Percentiles rank a stretch among this genome's conserved stretches.
These are phyloP conservation scores for Lucinisca nassula DNA, from an alignment of 2,888 invertebrate species.

Conservation along the genomic window DNA sequence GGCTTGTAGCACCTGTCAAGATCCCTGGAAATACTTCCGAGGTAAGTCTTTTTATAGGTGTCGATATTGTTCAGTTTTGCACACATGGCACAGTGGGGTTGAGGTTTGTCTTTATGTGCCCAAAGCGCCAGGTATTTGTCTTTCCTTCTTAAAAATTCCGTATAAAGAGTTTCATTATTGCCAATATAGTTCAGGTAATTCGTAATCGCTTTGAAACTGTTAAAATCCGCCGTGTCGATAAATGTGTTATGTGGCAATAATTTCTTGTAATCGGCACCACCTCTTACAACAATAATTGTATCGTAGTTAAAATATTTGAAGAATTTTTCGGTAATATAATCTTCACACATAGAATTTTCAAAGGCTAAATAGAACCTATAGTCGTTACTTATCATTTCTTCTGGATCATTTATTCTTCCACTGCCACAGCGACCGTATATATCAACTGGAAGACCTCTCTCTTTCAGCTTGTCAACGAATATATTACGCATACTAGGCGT, in stretches of 20 bases:
- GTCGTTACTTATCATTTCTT: slow-evolving; percentile 32
- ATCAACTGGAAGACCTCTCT: slow-evolving; percentile 55
- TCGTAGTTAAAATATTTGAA: slow-evolving; percentile 58
- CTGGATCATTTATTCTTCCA: slow-evolving; percentile 41
- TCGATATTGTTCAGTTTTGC: slow-evolving; percentile 40
- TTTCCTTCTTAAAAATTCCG: slow-evolving; percentile 32
- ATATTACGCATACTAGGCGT: slow-evolving; percentile 60
- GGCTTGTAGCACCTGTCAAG: no score
- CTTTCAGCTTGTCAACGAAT: slow-evolving; percentile 45
- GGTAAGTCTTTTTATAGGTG: no score
- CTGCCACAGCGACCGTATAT: slow-evolving; percentile 59
- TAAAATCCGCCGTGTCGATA: slow-evolving; percentile 58
- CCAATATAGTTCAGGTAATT: slow-evolving; percentile 40
- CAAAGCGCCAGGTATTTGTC: slow-evolving; percentile 6
- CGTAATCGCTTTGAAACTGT: slow-evolving; percentile 29
- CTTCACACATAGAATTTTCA: slow-evolving; percentile 67
- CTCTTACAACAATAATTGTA: slow-evolving; percentile 59
- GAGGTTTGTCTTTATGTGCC: neutral
- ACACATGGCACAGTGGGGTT: slow-evolving; percentile 51
- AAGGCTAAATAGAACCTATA: slow-evolving; percentile 71
- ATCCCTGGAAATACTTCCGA: no score
- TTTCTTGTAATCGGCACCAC: slow-evolving; percentile 41
- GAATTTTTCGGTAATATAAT: slow-evolving; percentile 70
- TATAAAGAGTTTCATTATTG: slow-evolving; percentile 34
- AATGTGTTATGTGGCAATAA: slow-evolving; percentile 56